Evolutionary conservation across 1,140 invertebrate species (phyloP).

Genomic region (Caenorhabditis latens): DNA sequence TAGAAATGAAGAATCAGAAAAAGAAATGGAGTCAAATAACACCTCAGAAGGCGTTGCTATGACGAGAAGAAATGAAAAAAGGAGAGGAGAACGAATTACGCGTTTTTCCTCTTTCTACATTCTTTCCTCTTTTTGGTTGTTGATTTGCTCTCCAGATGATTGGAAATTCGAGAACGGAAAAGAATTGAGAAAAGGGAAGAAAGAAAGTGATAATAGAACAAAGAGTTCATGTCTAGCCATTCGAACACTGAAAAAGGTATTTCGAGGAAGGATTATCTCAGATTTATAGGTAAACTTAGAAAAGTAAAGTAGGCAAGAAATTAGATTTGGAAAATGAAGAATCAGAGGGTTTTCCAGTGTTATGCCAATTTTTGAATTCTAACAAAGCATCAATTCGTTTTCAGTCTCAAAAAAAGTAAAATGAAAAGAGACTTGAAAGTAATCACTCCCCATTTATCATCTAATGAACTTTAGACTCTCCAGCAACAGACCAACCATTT

Average conservation of each 20-base stretch:
- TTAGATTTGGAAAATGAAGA: too few species aligned
- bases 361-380: too few species aligned
- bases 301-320: too few species aligned
- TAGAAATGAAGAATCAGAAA: neutral
- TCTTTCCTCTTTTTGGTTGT: neutral
- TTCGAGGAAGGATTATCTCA: neutral
- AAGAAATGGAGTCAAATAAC: conserved; percentile 36
- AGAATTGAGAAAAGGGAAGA: neutral
- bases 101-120: conserved; percentile 6
- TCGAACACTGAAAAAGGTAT: neutral
- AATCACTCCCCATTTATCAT: too few species aligned
- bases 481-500: too few species aligned
- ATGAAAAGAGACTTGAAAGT: too few species aligned
- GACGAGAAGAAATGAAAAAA: conserved; percentile 34
- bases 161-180: neutral
- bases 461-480: too few species aligned
- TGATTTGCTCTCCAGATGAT: conserved; percentile 17
- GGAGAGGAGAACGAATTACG: conserved; percentile 1
- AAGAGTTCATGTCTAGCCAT: neutral
- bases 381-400: too few species aligned
- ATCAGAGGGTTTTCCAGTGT: too few species aligned
- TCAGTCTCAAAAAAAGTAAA: too few species aligned
- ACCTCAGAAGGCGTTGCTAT: conserved; percentile 54
- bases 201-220: neutral
- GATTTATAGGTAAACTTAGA: neutral